Conservation (phyloP, 2,113 vertebrate species). For the Albula goreensis region DNA sequence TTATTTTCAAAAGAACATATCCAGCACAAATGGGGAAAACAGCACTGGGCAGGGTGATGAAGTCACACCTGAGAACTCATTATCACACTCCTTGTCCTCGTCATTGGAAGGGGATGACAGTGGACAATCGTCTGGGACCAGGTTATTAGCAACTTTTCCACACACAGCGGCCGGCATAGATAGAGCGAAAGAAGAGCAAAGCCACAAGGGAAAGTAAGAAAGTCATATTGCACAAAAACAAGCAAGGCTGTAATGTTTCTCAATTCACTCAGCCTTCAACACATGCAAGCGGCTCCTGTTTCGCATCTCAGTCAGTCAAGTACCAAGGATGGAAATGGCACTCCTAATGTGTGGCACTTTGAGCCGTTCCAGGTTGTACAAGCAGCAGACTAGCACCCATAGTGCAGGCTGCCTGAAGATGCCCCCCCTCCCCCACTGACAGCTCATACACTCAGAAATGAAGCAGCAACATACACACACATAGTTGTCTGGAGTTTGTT, state of each 20-base stretch:
- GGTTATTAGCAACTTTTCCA: constrained; percentile 50
- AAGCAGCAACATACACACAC: no score
- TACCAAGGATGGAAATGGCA: no score
- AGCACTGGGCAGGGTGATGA: constrained; percentile 26
- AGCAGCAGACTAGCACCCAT: background rate
- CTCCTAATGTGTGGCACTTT: no score
- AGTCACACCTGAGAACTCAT: constrained; percentile 71
- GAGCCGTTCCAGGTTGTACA: no score
- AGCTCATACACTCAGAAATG: no score
- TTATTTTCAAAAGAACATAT: no score
- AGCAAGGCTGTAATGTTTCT: background rate
- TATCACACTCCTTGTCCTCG: constrained; percentile 58
- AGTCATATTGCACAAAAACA: background rate
- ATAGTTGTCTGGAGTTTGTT: no score
- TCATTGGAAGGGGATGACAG: constrained; percentile 53
- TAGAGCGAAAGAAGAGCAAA: constrained; percentile 37
- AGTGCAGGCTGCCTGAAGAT: background rate
- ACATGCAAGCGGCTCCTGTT: no score
- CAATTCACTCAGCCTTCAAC: no score
- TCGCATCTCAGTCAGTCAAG: no score
- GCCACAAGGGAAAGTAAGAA: background rate
- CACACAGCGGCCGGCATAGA: constrained; percentile 61
- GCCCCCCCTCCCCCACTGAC: no score
- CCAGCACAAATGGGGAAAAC: constrained; percentile 38
- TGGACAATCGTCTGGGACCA: background rate